Percentiles rank a stretch among this genome's conserved stretches.
phyloP scores from a whole-genome alignment of 2,888 invertebrate species.

The Leptinotarsa juncta region DNA sequence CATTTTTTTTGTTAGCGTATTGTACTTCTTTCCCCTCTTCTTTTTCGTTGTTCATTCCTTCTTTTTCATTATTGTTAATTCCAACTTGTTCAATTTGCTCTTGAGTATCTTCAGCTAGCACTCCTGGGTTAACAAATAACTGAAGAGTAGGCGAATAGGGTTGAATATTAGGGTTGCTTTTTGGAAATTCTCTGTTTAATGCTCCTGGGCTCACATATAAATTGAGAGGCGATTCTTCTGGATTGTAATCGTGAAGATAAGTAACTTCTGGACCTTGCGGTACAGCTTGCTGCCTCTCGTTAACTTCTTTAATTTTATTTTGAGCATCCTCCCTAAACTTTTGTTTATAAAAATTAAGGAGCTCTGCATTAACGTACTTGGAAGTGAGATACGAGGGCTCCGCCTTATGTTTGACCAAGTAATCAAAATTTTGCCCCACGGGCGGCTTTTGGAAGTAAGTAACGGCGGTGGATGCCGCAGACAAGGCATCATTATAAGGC shows the following conservation, averaged over 20 bases:
- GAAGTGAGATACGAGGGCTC: conserved; percentile 38
- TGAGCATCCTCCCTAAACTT: conserved; percentile 55
- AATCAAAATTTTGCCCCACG: conserved; percentile 8
- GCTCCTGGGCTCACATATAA: neutral
- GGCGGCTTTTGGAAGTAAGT: conserved; percentile 32
- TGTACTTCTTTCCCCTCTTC: conserved; percentile 31
- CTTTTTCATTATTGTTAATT: conserved; percentile 27
- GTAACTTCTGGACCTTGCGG: neutral
- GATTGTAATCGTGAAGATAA: conserved; percentile 12
- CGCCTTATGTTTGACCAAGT: conserved; percentile 17
- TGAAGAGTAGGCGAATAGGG: neutral
- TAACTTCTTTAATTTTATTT: conserved; percentile 33
- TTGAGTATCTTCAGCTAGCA: conserved; percentile 7
- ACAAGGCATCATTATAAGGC: conserved; percentile 27
- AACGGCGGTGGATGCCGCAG: conserved; percentile 36
- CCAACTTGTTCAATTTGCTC: conserved; percentile 11
- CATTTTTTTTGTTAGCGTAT: neutral
- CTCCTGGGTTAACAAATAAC: neutral
- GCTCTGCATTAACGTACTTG: conserved; percentile 39
- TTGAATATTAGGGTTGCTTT: neutral
- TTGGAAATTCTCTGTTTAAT: neutral
- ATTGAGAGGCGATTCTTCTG: conserved; percentile 1
- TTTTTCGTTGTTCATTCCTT: conserved; percentile 23
- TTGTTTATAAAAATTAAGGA: conserved; percentile 54
- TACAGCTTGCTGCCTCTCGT: conserved; percentile 14